Percentiles rank a stretch among this genome's conserved stretches.
phyloP scores from a whole-genome alignment of 2,888 invertebrate genomes.

The Drosophila meridiana region DNA sequence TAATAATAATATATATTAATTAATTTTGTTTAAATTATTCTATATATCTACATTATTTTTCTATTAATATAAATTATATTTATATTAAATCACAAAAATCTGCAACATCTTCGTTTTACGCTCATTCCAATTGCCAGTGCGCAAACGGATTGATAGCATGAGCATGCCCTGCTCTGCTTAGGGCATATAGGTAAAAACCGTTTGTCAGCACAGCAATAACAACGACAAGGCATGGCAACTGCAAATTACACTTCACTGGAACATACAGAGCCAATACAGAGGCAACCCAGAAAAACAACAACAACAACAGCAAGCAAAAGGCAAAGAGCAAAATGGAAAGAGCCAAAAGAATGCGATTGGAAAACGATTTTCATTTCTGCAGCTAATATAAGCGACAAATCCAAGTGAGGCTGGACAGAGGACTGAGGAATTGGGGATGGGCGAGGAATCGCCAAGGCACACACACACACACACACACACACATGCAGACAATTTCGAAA shows the following conservation, averaged over 20 bases:
- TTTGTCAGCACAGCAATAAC: conserved; percentile 63
- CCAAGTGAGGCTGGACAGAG: conserved; percentile 44
- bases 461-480: conserved; percentile 34
- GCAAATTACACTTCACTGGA: conserved; percentile 70
- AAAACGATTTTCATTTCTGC: conserved; percentile 80
- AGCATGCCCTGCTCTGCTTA: not conserved
- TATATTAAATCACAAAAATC: too few relatives aligned
- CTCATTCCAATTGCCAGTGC: not conserved
- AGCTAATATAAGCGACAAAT: conserved; percentile 80
- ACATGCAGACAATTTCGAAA: conserved; percentile 71
- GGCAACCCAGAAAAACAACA: conserved; percentile 16
- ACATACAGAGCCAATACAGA: conserved; percentile 23
- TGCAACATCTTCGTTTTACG: not conserved
- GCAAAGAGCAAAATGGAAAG: conserved; percentile 63
- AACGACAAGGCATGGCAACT: conserved; percentile 58
- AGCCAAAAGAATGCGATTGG: conserved; percentile 74
- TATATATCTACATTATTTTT: too few relatives aligned
- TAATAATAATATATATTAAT: too few relatives aligned
- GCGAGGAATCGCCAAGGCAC: conserved; percentile 30
- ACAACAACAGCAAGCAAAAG: conserved; percentile 28
- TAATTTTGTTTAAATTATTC: too few relatives aligned
- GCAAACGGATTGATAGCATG: not conserved
- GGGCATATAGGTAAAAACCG: conserved; percentile 26
- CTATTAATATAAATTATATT: too few relatives aligned
- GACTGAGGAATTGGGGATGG: not conserved